These are phyloP conservation scores for Phenganax marumi DNA, from an alignment of 92 coral and sea anemone genomes.

Conservation along the genomic window DNA sequence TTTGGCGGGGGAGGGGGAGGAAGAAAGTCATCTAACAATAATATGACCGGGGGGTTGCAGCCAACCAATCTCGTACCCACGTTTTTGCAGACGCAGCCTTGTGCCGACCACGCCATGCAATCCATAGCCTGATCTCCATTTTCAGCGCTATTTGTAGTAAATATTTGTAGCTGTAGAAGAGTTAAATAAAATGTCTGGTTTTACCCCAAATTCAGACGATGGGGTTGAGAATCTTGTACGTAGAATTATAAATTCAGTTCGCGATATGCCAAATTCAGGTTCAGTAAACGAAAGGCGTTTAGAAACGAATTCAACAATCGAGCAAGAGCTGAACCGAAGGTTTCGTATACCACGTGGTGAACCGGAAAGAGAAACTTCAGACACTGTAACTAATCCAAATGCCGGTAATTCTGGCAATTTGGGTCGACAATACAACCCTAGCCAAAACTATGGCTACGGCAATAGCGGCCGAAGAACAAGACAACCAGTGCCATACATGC, in stretches of 20 bases:
- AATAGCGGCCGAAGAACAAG: neutral
- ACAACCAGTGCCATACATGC: neutral
- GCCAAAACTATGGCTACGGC: constrained; percentile 7
- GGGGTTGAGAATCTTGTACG: too few species aligned
- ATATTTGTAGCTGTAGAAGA: too few species aligned
- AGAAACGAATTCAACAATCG: too few species aligned
- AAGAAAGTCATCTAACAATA: neutral
- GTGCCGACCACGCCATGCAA: too few species aligned
- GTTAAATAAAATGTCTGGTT: too few species aligned
- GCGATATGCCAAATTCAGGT: neutral
- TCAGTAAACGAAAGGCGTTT: neutral
- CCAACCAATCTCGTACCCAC: too few species aligned
- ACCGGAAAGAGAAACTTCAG: neutral
- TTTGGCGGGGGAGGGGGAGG: neutral
- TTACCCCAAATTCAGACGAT: too few species aligned
- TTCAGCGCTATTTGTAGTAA: too few species aligned
- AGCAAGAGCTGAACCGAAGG: constrained; percentile 1
- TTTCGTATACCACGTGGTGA: neutral
- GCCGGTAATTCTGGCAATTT: neutral
- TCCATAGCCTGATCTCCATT: too few species aligned
- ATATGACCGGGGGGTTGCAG: neutral
- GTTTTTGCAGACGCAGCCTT: too few species aligned
- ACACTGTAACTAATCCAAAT: neutral
- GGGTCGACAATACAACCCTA: neutral
- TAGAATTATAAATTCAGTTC: neutral